These are phyloP conservation scores for Grammomys dolichurus DNA, from an alignment of 2,113 vertebrate species.

Conservation along the genomic window DNA sequence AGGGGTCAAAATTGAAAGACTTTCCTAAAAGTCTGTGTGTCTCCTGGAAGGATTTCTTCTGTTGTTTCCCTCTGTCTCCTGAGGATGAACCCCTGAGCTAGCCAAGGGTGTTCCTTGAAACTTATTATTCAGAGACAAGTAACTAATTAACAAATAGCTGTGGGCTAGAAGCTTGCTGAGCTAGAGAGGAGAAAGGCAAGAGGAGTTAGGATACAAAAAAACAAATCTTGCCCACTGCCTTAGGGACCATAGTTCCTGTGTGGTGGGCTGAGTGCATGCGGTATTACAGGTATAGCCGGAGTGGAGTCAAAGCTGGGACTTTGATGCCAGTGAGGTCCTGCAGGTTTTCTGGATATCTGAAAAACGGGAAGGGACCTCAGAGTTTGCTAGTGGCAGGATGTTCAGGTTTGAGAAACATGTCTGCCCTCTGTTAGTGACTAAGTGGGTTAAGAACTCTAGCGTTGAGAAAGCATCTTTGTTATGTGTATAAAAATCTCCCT, in stretches of 20 bases:
- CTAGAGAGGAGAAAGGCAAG: not conserved
- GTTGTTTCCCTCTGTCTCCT: not conserved
- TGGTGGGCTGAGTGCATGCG: not conserved
- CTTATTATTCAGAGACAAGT: not conserved
- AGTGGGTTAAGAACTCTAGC: not conserved
- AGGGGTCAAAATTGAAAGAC: not conserved
- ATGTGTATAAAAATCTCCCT: conserved; percentile 6
- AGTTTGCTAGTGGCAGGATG: not conserved
- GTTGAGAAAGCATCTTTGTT: conserved; percentile 10
- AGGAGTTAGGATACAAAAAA: not conserved
- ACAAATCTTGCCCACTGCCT: not conserved
- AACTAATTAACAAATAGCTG: not conserved
- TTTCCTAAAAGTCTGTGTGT: not conserved
- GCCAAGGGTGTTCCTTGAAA: not conserved
- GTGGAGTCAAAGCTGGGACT: not conserved
- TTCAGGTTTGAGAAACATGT: conserved; percentile 5
- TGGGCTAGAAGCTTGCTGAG: not conserved
- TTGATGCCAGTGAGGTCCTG: not conserved
- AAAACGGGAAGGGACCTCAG: conserved; percentile 3
- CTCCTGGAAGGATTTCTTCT: not conserved
- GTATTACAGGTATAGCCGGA: not conserved
- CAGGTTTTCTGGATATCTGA: not conserved
- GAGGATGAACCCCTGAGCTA: not conserved
- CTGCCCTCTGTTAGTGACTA: not conserved
- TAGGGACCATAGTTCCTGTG: not conserved